Evolutionary conservation across 2,113 vertebrate species (phyloP), one percentile per base, ranked within the genome.

Genomic region (Myotis yumanensis): DNA sequence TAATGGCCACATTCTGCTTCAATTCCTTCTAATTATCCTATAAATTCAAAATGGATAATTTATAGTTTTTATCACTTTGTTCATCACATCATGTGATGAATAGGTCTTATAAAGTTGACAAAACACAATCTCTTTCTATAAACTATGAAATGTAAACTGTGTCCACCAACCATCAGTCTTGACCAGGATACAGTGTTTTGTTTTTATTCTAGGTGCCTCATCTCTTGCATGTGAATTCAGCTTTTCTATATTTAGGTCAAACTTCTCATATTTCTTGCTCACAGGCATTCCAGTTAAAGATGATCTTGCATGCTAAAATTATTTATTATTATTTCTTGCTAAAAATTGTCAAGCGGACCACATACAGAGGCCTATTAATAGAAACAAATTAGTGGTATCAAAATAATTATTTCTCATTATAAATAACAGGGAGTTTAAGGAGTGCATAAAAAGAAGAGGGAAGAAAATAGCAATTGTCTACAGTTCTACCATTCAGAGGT

Each of bases 311-410:
- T 82, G 71, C 92, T 93, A 94, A 96, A 95, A 93, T 93, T 95
- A 89, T 93, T 97, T 90, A 89, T 94, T 87, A 95, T 96, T 95
- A 95, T 91, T 96, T 95, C 79, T 95, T 91, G 57, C 90, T 96
- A 91, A 96, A 95, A 52, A 87, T 89, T 87, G 86, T 93, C 52
- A 72, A 93, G n/a, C 69, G 80, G 87, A 79, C n/a, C 75, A 81
- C 37, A 86, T 96, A 90, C 25, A 89, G 48, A 59, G 46, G 69
- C 43, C 62, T 95, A 82, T 88, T 86, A 97, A 84, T 91, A 89
- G 86, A 89, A 95, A 94, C 68, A 92, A 96, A 95, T 80, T 86
- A 75, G n/a, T 95, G 62, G 28, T 85, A 92, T 92, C 62, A 85
- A 95, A 95, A 79, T 95, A 90, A 95, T 79, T 87, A 81, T 93